Percentiles rank a stretch among this genome's conserved stretches.
These are phyloP conservation scores for Butorides virescens DNA, from an alignment of 2,113 vertebrate genomes.

Conservation along the genomic window DNA sequence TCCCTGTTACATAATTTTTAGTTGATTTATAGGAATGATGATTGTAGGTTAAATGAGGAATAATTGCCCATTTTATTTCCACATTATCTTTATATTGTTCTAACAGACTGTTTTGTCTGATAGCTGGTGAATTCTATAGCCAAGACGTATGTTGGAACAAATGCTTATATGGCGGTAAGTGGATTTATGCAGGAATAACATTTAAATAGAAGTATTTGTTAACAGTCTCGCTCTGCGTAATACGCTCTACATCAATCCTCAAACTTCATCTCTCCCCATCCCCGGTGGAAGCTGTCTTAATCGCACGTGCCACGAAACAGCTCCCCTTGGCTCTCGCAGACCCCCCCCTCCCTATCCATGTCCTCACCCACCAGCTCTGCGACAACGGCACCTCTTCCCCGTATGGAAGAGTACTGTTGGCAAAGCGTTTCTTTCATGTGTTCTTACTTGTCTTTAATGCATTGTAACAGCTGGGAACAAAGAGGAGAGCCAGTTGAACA, in stretches of 20 bases:
- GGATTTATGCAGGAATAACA: conserved; percentile 58
- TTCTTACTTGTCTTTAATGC: neutral
- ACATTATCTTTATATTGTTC: conserved; percentile 83
- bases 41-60: conserved; percentile 84
- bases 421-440: neutral
- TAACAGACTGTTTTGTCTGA: conserved; percentile 81
- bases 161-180: conserved; percentile 99
- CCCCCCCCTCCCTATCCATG: neutral
- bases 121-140: conserved; percentile 99
- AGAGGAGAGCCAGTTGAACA: neutral
- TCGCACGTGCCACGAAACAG: rapidly evolving
- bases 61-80: conserved; percentile 86
- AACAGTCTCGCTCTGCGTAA: neutral
- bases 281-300: neutral
- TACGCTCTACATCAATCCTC: neutral
- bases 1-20: conserved; percentile 78
- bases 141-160: conserved; percentile 99
- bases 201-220: conserved; percentile 39
- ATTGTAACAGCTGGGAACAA: neutral
- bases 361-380: neutral
- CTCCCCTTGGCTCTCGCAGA: neutral
- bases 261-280: neutral
- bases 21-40: conserved; percentile 80
- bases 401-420: neutral
- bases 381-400: rapidly evolving